phyloP scores from a whole-genome alignment of 2,113 vertebrate genomes.

The Saiga tatarica region DNA sequence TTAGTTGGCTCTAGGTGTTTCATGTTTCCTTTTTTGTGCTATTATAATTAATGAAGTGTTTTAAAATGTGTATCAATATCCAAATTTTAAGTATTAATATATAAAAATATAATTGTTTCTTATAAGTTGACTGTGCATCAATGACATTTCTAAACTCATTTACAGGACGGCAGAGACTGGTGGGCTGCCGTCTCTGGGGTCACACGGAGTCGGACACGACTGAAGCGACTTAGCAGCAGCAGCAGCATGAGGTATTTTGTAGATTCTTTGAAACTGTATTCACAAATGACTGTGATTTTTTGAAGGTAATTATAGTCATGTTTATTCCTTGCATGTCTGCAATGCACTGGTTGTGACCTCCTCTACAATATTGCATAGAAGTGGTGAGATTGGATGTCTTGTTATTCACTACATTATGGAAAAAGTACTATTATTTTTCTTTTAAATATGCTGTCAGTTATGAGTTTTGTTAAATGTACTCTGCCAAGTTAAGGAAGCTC shows the following conservation, averaged over 20 bases:
- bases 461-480: not conserved
- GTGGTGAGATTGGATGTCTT: not conserved
- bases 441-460: not conserved
- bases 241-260: not conserved
- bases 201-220: no score
- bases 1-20: not conserved
- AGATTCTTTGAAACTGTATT: not conserved
- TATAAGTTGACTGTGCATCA: not conserved
- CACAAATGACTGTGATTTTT: not conserved
- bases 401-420: not conserved
- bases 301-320: not conserved
- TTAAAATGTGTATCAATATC: not conserved
- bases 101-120: not conserved
- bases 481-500: not conserved
- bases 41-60: not conserved
- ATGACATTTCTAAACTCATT: not conserved
- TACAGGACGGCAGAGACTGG: not conserved
- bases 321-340: not conserved
- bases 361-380: not conserved
- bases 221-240: no score
- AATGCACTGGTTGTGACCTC: not conserved
- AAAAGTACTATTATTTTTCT: not conserved
- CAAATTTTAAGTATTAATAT: not conserved
- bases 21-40: not conserved
- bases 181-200: no score